These are phyloP conservation scores for Colinus virginianus DNA, from an alignment of 2,113 vertebrate genomes.

Conservation along the genomic window DNA sequence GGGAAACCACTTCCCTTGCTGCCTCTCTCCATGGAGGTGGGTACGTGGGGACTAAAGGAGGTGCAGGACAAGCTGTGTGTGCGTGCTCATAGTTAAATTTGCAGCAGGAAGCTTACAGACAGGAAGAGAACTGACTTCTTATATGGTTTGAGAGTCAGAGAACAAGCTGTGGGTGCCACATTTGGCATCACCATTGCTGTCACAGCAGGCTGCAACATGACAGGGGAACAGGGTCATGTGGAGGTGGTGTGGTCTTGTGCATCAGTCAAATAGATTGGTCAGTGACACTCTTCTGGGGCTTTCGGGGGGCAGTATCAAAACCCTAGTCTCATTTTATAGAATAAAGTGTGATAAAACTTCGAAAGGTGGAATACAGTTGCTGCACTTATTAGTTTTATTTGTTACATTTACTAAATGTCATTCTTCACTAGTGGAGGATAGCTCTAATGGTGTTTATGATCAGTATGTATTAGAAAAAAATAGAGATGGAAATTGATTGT, in stretches of 20 bases:
- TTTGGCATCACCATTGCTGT: not conserved
- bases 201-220: fast-evolving
- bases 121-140: too few species aligned
- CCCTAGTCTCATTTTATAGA: not conserved
- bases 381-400: not conserved
- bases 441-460: fast-evolving
- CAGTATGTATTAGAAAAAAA: not conserved
- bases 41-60: not conserved
- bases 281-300: not conserved
- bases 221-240: not conserved
- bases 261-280: not conserved
- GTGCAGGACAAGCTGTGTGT: not conserved
- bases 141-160: too few species aligned
- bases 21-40: not conserved
- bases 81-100: not conserved
- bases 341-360: not conserved
- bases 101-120: too few species aligned
- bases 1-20: slow-evolving; percentile 20
- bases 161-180: too few species aligned
- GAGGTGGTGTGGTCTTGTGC: fast-evolving
- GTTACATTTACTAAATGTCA: not conserved
- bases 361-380: not conserved
- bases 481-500: not conserved
- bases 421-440: not conserved
- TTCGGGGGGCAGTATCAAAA: not conserved